Evolutionary conservation across 2,888 invertebrate species (phyloP).

Genomic region (Oscheius sp.): DNA sequence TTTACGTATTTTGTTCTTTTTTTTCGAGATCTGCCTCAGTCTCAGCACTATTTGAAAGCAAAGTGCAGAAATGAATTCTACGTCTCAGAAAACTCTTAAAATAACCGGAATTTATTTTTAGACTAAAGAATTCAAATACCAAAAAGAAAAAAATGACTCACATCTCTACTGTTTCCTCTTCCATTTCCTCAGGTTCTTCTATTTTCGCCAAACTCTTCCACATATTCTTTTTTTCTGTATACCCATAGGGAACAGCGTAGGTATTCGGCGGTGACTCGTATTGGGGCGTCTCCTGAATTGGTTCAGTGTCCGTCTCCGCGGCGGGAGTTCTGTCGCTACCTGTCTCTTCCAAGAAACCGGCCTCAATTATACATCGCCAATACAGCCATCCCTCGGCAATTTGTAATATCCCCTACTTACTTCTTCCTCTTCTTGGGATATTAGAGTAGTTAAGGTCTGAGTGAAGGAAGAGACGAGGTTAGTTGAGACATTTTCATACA

Average conservation of each 20-base stretch:
- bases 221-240: background rate
- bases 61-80: too few species aligned
- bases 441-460: background rate
- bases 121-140: too few species aligned
- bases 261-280: constrained; percentile 13
- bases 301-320: background rate
- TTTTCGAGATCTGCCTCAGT: too few species aligned
- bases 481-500: background rate
- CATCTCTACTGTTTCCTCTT: background rate
- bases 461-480: too few species aligned
- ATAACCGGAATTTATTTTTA: too few species aligned
- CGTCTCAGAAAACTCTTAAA: too few species aligned
- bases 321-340: constrained; percentile 25
- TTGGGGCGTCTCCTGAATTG: background rate
- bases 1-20: too few species aligned
- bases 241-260: constrained; percentile 17
- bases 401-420: background rate
- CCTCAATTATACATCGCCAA: constrained; percentile 20
- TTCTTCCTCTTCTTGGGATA: background rate
- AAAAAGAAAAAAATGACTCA: constrained; percentile 11
- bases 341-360: constrained; percentile 20
- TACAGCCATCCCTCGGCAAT: background rate
- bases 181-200: too few species aligned
- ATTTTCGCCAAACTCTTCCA: constrained; percentile 11
- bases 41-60: too few species aligned